Evolutionary conservation across 2,113 vertebrate species (phyloP), one percentile per base, ranked within the genome.

Genomic region (Rhipidura dahli): DNA sequence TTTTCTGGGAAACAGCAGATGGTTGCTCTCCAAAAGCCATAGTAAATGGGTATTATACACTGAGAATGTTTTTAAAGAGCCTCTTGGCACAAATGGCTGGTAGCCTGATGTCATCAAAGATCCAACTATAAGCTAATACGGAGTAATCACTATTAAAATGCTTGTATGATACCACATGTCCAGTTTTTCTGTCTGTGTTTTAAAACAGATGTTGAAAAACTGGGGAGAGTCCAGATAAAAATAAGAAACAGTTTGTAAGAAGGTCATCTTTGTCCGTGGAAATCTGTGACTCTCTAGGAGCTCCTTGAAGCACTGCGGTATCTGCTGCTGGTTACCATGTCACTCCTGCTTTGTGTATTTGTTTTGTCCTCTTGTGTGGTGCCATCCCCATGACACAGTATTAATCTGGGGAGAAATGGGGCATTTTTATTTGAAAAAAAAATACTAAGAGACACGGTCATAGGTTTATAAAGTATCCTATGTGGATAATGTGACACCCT

Each of bases 141-240:
- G 78, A 82, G 15, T 79, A 71, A 83, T 80, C 17, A 2, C 45
- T 72, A 49, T 61, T 65, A 40, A 80, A 94, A 72, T 16, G 33
- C 30, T 79, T 1, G 0, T 85, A 47, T 68, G 50, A 76, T 85
- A 20, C 31, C 31, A 60, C 35, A 18, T 39, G 44, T 63, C 65
- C 22, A 68, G 72, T 65, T 96, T 77, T 96, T 63, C 83, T 96
- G 84, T 73, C 60, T 44, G 6, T 87, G 51, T 89, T 95, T 94
- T 81, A 50, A 89, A 95, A 78, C 17, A 63, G 60, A 54, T 89
- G 59, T 81, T 90, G 39, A 87, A 35, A 87, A 77, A 73, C 3
- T 66, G 42, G 33, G 35, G 31, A 39, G 27, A 50, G 42, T 89
- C 86, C 71, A 90, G 24, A 89, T 49, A 49, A 83, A 88, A 92